A percentile compares a stretch with the other conserved stretches of the same genome.
Conservation (phyloP, 1,140 invertebrate species). For the Lasioglossum albipes region DNA sequence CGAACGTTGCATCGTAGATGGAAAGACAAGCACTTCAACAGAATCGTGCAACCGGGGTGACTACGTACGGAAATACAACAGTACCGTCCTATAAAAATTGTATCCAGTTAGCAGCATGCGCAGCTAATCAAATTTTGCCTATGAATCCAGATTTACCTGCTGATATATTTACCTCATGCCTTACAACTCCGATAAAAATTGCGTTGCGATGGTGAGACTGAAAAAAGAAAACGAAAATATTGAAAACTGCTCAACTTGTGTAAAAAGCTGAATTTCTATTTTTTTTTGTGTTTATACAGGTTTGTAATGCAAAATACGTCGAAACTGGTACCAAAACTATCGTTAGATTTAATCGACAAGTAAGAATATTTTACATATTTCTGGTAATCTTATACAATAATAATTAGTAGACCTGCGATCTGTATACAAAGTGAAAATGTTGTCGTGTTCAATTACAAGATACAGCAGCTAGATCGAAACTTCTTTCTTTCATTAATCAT, state of each 20-base stretch:
- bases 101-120: slow-evolving; percentile 97
- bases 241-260: background rate
- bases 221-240: slow-evolving; percentile 2
- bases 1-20: slow-evolving; percentile 62
- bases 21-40: slow-evolving; percentile 76
- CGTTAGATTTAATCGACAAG: slow-evolving; percentile 93
- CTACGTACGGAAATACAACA: slow-evolving; percentile 57
- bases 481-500: no score
- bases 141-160: slow-evolving; percentile 99
- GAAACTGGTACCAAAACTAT: slow-evolving; percentile 89
- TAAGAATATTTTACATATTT: slow-evolving; percentile 78
- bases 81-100: slow-evolving; percentile 90
- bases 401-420: no score
- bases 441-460: no score
- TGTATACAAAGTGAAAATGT: no score
- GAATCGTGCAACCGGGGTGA: slow-evolving; percentile 71
- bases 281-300: slow-evolving; percentile 77
- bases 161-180: slow-evolving; percentile 98
- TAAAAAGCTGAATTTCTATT: slow-evolving; percentile 25
- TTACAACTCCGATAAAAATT: slow-evolving; percentile 99
- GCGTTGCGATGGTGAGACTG: slow-evolving; percentile 90
- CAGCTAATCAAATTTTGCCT: slow-evolving; percentile 93
- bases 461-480: no score
- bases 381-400: no score
- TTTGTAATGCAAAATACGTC: slow-evolving; percentile 93